These are phyloP conservation scores for Motacilla tschutschensis DNA, from an alignment of 2,113 vertebrate species.

Conservation along the genomic window DNA sequence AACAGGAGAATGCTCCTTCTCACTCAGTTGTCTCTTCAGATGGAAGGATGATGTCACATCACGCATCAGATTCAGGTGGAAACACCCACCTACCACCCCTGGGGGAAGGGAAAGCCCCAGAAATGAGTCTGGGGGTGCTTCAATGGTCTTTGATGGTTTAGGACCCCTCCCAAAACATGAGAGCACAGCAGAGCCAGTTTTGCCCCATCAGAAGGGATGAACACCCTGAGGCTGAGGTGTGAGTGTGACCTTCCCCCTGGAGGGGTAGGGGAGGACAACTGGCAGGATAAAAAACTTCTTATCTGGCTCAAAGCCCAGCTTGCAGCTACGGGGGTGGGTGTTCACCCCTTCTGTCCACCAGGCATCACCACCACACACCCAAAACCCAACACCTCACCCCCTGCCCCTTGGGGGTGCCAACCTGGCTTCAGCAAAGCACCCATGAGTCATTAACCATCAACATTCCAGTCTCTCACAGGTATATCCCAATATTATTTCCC, in stretches of 20 bases:
- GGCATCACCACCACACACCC: not conserved
- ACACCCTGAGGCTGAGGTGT: not conserved
- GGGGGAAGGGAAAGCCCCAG: not conserved
- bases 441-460: not conserved
- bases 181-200: not conserved
- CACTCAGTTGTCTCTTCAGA: not conserved
- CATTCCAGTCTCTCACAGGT: not conserved
- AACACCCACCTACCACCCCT: not conserved
- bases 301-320: accelerated
- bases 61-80: not conserved
- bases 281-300: not conserved
- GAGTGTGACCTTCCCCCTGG: accelerated
- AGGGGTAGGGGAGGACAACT: not conserved
- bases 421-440: not conserved
- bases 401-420: not conserved
- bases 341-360: accelerated
- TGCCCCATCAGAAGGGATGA: not conserved
- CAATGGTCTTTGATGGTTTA: not conserved
- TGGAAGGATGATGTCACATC: not conserved
- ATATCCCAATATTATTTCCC: not conserved
- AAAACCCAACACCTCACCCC: not conserved
- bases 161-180: not conserved
- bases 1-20: not conserved
- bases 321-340: accelerated
- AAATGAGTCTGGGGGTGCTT: not conserved